phyloP scores from a whole-genome alignment of 1,140 invertebrate species.

The Dreissena polymorpha region DNA sequence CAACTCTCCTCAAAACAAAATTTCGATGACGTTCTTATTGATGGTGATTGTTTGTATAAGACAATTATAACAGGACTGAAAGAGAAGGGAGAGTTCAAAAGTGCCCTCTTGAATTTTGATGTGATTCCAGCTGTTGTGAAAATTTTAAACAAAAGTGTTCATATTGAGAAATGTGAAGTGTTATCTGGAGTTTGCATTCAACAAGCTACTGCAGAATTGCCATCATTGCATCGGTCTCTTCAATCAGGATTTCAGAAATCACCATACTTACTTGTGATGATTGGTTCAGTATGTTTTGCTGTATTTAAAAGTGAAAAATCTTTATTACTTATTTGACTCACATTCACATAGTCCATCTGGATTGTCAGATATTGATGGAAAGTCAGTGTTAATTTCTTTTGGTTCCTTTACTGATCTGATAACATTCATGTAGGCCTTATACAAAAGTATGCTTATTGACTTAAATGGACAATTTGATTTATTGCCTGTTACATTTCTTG shows the following conservation, averaged over 20 bases:
- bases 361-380: not conserved
- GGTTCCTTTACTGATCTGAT: too few relatives aligned
- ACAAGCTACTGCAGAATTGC: not conserved
- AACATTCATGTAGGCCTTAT: too few relatives aligned
- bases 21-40: too few relatives aligned
- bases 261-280: conserved; percentile 4
- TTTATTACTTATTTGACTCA: conserved; percentile 27
- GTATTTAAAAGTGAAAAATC: not conserved
- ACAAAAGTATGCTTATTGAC: too few relatives aligned
- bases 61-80: too few relatives aligned
- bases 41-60: too few relatives aligned
- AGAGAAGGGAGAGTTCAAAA: too few relatives aligned
- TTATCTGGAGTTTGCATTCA: not conserved
- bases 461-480: too few relatives aligned
- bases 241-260: not conserved
- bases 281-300: conserved; percentile 21
- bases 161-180: not conserved
- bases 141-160: not conserved
- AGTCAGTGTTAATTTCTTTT: too few relatives aligned
- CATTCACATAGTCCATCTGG: conserved; percentile 24
- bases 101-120: conserved; percentile 15
- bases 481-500: too few relatives aligned
- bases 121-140: conserved; percentile 1
- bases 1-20: too few relatives aligned
- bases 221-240: conserved; percentile 5